Evolutionary conservation across 2,888 invertebrate species (phyloP), one percentile per base, ranked within the genome.

Genomic region (Parnassius mnemosyne): DNA sequence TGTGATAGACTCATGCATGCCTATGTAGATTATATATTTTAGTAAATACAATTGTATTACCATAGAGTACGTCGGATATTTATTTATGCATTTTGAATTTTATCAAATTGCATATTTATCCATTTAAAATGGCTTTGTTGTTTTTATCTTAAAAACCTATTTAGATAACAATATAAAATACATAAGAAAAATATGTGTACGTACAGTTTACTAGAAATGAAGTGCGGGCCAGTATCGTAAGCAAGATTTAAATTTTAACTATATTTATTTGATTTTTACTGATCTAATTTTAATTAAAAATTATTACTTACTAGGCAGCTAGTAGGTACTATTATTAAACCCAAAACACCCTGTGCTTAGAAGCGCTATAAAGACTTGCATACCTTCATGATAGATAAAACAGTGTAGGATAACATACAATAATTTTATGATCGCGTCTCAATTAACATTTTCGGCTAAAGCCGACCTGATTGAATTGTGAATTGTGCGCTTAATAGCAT

Each of bases 291-390:
- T 57, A 42, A 49, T 57, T 55, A 46, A 16, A 61, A 34, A 44
- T 56, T 61, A 57, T 53, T 49, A 9, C n/a, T 49, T 13, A 49
- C 62, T 63, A 63, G 57, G 51, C 42, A 53, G 53, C 57, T 63
- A 63, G 49, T 58, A 58, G 57, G 57, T 63, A 63, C 62, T 58
- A 63, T 63, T 63, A 54, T 55, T 51, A 58, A 65, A 66, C 56
- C 57, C 59, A 65, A 63, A 63, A 66, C 66, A 66, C 65, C 66
- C 66, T 66, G 66, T 66, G 66, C 65, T 66, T 61, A 61, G 60
- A 66, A 66, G 66, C 66, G 66, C 64, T 64, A 53, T 49, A 64
- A 62, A 62, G 62, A 60, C 44, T 62, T 13, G 13, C 2, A 12
- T 13, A 43, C 57, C 44, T 50, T 43, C 49, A n/a, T 58, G 51